phyloP scores from a whole-genome alignment of 2,113 vertebrate genomes.

The Brienomyrus brachyistius region DNA sequence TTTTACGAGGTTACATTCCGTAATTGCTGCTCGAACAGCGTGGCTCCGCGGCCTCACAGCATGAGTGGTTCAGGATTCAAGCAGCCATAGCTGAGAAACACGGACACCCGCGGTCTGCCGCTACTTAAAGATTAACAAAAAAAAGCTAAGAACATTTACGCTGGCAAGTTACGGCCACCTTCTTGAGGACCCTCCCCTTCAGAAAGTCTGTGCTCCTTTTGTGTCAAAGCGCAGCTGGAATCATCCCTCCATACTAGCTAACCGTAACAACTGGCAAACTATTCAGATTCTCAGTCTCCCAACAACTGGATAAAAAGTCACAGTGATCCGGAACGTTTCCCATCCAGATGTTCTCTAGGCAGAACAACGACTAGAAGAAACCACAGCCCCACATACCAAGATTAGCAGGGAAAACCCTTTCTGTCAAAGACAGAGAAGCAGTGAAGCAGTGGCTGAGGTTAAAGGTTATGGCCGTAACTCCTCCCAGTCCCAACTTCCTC shows the following conservation, averaged over 20 bases:
- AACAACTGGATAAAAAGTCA: background rate
- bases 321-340: background rate
- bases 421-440: background rate
- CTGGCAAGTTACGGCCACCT: background rate
- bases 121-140: background rate
- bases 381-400: background rate
- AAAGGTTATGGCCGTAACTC: background rate
- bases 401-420: background rate
- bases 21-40: background rate
- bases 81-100: background rate
- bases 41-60: background rate
- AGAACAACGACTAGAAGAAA: background rate
- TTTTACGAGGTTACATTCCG: slow-evolving; percentile 1
- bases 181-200: background rate
- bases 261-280: background rate
- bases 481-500: no score
- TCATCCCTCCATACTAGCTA: background rate
- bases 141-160: background rate
- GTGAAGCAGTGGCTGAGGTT: background rate
- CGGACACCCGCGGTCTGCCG: background rate
- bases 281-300: background rate
- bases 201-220: background rate
- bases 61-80: background rate
- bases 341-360: background rate
- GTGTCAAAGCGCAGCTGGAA: background rate